Base-by-base conservation (phyloP, 2,797 vertebrate genomes). In the Phoeniculus purpureus region DNA sequence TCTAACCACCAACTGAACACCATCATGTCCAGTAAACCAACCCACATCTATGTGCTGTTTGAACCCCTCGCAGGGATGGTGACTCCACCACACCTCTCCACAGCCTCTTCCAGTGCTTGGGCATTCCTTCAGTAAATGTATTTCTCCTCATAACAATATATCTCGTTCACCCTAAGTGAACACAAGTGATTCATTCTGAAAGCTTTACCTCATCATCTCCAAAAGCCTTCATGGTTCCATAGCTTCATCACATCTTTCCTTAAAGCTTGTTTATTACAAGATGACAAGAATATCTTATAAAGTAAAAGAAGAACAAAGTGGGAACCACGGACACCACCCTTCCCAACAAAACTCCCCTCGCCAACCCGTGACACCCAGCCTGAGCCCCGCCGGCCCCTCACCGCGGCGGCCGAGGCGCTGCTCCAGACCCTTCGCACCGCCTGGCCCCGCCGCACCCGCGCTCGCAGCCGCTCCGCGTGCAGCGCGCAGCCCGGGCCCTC, bases 401-500 rank as follows among this genome's bases (percentile, higher is more conserved):
- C 92, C 68, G 27, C 8, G 12, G 29, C 26, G 19, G 14, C 68
- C 76, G 85, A 52, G 17, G 94, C 94, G 6, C 87, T 96, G 22
- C 98, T 98, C 59, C 93, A 89, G 16, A 97, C 54, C 0, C 93
- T 85, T 45, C 90, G 94, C 77, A 98, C 93, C 23, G 92, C 95
- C 93, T 99, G 99, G 32, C 98, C 98, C 37, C 82, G 97, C 10
- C 90, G 92, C 40, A 99, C 97, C 26, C 93, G 98, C 2, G 97
- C 91, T 10, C 98, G 98, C 88, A 99, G 97, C 84, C 97, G 98
- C 96, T 99, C 98, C 29, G 98, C 98, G 59, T 97, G 98, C 40
- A 99, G 93, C 1, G 97, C 96, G 32, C 98, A 99, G 0, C 98
- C 98, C 1, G 98, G 98, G 6, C 99, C 99, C 85, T 99, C 99